These are phyloP conservation scores for Pachydiplax longipennis DNA, from an alignment of 2,888 invertebrate genomes.

Conservation along the genomic window DNA sequence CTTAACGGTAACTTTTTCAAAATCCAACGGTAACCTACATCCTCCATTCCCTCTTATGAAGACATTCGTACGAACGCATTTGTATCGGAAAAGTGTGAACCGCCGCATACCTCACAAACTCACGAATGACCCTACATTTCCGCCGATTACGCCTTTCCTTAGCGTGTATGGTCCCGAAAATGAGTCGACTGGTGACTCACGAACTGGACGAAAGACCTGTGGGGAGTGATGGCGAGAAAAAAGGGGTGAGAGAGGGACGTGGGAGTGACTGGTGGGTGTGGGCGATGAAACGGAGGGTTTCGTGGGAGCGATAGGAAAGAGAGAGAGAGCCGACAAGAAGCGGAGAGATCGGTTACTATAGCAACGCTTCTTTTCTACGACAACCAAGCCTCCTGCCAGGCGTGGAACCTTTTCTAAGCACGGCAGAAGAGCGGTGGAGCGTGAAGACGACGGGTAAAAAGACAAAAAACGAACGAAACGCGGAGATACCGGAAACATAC, in stretches of 20 bases:
- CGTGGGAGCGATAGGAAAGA: not conserved
- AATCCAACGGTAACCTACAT: too few relatives aligned
- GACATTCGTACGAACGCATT: too few relatives aligned
- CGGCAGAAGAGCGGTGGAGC: not conserved
- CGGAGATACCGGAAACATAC: not conserved
- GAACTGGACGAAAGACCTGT: not conserved
- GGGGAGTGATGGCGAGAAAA: too few relatives aligned
- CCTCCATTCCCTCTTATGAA: too few relatives aligned
- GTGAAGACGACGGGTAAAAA: not conserved
- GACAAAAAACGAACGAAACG: not conserved
- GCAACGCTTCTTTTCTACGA: not conserved
- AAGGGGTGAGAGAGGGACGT: not conserved
- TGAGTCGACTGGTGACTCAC: not conserved
- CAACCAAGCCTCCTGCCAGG: not conserved
- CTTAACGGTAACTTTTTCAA: too few relatives aligned
- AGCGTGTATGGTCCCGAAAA: not conserved
- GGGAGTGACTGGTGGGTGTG: not conserved
- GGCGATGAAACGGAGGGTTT: not conserved
- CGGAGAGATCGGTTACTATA: not conserved
- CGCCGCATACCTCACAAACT: too few relatives aligned
- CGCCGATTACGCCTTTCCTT: not conserved
- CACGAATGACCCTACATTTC: too few relatives aligned
- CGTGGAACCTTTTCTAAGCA: not conserved
- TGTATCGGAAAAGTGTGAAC: too few relatives aligned
- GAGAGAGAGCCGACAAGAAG: not conserved